Evolutionary conservation across 2,113 vertebrate species (phyloP).

Genomic region (Pygoscelis antarcticus): DNA sequence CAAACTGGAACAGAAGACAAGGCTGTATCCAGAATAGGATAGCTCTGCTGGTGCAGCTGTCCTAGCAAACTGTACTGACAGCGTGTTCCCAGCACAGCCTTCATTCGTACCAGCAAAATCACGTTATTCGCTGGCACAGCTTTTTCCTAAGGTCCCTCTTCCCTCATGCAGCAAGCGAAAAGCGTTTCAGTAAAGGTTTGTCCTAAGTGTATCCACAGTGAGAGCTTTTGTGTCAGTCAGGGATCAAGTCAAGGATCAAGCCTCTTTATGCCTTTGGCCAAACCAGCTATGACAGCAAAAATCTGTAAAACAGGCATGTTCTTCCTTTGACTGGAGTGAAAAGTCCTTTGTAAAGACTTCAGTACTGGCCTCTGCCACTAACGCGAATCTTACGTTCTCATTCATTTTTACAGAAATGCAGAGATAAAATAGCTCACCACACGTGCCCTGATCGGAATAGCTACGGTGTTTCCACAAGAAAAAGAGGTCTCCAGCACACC

Average conservation of each 20-base stretch:
- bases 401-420: not conserved
- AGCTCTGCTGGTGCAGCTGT: slow-evolving; percentile 12
- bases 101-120: not conserved
- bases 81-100: not conserved
- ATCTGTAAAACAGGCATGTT: not conserved
- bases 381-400: not conserved
- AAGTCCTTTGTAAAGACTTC: not conserved
- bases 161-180: not conserved
- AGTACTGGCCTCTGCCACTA: not conserved
- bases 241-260: not conserved
- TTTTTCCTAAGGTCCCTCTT: not conserved
- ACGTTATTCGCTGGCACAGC: not conserved
- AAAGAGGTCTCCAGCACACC: not conserved
- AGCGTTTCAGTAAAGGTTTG: not conserved
- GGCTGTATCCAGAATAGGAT: not conserved
- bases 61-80: slow-evolving; percentile 6
- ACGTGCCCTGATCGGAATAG: fast-evolving
- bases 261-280: not conserved
- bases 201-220: not conserved
- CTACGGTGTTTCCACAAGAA: not conserved
- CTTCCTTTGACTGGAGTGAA: not conserved
- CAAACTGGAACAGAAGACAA: slow-evolving; percentile 45
- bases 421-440: not conserved
- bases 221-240: not conserved
- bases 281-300: not conserved